Evolutionary conservation across 1,140 invertebrate species (phyloP).

Genomic region (Hyles vespertilio): DNA sequence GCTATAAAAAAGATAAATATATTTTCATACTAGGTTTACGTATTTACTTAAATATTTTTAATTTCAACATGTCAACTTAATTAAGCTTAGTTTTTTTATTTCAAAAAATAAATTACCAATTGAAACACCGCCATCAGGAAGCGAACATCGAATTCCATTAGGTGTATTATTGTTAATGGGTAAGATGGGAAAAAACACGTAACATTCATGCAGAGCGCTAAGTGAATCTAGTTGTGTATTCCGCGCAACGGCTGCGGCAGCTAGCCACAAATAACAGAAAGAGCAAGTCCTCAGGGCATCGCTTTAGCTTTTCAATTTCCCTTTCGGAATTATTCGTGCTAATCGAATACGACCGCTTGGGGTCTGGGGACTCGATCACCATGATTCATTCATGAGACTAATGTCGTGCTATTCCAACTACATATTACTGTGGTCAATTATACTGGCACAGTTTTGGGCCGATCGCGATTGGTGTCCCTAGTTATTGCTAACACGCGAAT

Average conservation of each 20-base stretch:
- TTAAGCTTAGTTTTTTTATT: too few species aligned
- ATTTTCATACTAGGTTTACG: too few species aligned
- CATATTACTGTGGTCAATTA: conserved; percentile 35
- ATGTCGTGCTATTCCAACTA: conserved; percentile 47
- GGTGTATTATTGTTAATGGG: conserved; percentile 13
- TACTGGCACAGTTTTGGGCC: background rate
- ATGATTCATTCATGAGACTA: conserved; percentile 73
- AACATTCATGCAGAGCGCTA: conserved; percentile 17
- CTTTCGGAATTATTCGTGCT: conserved; percentile 73
- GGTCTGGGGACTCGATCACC: conserved; percentile 50
- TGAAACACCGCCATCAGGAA: too few species aligned
- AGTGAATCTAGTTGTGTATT: conserved; percentile 61
- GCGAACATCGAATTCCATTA: too few species aligned
- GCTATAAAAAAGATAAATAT: too few species aligned
- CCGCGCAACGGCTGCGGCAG: conserved; percentile 32
- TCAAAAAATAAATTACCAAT: too few species aligned
- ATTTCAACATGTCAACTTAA: too few species aligned
- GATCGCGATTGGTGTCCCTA: too few species aligned
- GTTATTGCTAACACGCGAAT: too few species aligned
- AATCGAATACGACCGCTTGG: conserved; percentile 68
- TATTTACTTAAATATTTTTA: too few species aligned
- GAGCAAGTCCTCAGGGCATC: conserved; percentile 71
- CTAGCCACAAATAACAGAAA: conserved; percentile 69
- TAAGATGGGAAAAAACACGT: conserved; percentile 12
- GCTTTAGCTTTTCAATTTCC: conserved; percentile 74